These are phyloP conservation scores for Molorchus minor DNA, from an alignment of 2,888 invertebrate genomes.

Conservation along the genomic window DNA sequence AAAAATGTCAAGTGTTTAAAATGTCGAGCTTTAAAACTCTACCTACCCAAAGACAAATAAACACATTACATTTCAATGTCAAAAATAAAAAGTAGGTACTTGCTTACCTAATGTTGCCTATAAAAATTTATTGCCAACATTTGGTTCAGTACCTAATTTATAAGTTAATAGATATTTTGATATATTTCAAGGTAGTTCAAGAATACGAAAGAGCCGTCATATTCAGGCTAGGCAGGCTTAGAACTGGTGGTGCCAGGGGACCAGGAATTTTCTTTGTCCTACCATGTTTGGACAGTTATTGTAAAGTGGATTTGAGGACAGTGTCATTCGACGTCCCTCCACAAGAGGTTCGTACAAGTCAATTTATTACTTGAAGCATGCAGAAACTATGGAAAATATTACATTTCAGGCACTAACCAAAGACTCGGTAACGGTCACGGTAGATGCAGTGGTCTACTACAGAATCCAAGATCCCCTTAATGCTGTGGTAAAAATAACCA, in stretches of 20 bases:
- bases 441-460: constrained; percentile 90
- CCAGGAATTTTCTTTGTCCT: constrained; percentile 94
- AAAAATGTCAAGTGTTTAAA: too few relatives aligned
- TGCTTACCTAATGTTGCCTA: too few relatives aligned
- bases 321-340: constrained; percentile 97
- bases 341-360: constrained; percentile 77
- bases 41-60: too few relatives aligned
- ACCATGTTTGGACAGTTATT: constrained; percentile 93
- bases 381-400: not conserved
- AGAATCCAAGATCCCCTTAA: constrained; percentile 81
- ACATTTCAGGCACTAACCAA: constrained; percentile 80
- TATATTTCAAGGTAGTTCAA: constrained; percentile 78
- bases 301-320: constrained; percentile 91
- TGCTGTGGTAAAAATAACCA: constrained; percentile 78
- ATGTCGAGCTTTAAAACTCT: too few relatives aligned
- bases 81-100: too few relatives aligned
- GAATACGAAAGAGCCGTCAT: constrained; percentile 91
- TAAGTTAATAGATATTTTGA: constrained; percentile 12
- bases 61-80: too few relatives aligned
- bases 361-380: not conserved
- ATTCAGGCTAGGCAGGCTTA: constrained; percentile 83
- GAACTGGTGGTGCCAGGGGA: constrained; percentile 80
- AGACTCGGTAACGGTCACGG: constrained; percentile 93
- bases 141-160: constrained; percentile 2
- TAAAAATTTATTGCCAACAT: too few relatives aligned